Evolutionary conservation across 1,140 invertebrate species (phyloP), one percentile per base, ranked within the genome.

Genomic region (Lepidurus packardi): DNA sequence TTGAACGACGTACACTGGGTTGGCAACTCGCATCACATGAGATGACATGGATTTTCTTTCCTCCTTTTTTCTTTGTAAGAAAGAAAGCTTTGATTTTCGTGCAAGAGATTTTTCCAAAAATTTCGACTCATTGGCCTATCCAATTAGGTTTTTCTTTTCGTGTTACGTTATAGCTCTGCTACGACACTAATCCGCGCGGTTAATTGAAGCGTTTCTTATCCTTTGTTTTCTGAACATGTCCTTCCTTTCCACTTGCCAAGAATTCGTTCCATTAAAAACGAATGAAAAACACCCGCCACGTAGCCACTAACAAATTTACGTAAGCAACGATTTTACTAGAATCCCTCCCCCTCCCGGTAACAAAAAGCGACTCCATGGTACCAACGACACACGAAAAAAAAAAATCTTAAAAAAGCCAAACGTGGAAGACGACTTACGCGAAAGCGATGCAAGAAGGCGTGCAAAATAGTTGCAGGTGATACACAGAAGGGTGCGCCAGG

Each of bases 31-130:
- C 53, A 65, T 65, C 53, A 65, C 53, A 65, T 65, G 53, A 65
- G 53, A 65, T 65, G 53, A 65, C 53, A 65, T 65, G 53, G 53
- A 65, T 65, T 65, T 65, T 65, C n/a, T 65, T 65, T 65, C 53
- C 13, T 65, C 21, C 21, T 65, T 65, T 65, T 65, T 65, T 9
- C 9, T 16, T 16, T 21, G 53, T n/a, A 65, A 7, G 21, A 9
- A 65, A 21, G 53, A 65, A 65, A 21, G 13, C 16, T 65, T 65
- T 65, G 53, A 65, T 65, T 65, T 65, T 65, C 53, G 53, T 65
- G 53, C 13, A 65, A 65, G 53, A 65, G 45, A 10, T 47, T 47
- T 47, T 47, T 11, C 45, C 6, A 47, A 47, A 47, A 47, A 47
- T 2, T 10, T 47, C 45, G 45, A 34, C 25, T 34, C 1, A 34